These are phyloP conservation scores for Aphidoletes aphidimyza DNA, from an alignment of 2,888 invertebrate genomes.

Conservation along the genomic window DNA sequence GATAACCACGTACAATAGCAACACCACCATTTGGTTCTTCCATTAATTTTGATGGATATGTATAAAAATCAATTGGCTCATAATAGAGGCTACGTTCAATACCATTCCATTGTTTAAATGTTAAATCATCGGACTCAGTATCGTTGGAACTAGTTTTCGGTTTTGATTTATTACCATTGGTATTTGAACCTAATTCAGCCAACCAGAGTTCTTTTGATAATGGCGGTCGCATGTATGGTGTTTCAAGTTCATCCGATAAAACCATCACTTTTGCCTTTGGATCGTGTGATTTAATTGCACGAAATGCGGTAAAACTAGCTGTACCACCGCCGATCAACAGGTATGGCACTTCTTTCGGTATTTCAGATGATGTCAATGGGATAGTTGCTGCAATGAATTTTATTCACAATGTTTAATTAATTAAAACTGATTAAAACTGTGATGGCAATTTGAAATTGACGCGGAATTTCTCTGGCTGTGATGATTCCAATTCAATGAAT, in stretches of 20 bases:
- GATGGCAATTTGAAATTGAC: too few relatives aligned
- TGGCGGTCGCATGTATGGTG: constrained; percentile 96
- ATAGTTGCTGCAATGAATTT: constrained; percentile 55
- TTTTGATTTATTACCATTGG: not conserved
- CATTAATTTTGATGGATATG: constrained; percentile 70
- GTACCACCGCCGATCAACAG: constrained; percentile 92
- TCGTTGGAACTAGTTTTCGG: not conserved
- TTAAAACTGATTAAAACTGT: not conserved
- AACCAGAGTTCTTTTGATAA: constrained; percentile 94
- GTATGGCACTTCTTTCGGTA: constrained; percentile 83
- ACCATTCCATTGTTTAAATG: constrained; percentile 94
- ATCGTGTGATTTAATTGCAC: constrained; percentile 88
- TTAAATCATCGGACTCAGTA: constrained; percentile 65
- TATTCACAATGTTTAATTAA: not conserved
- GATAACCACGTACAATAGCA: constrained; percentile 83
- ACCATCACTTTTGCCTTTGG: constrained; percentile 83
- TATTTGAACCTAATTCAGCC: constrained; percentile 66
- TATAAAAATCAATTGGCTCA: constrained; percentile 87
- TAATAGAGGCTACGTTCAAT: constrained; percentile 84
- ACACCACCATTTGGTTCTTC: constrained; percentile 82
- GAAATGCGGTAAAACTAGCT: constrained; percentile 91
- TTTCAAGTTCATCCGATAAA: constrained; percentile 81
- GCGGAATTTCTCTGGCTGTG: too few relatives aligned
- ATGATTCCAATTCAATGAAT: too few relatives aligned
- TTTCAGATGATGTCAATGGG: constrained; percentile 69